Conservation (phyloP, 2,888 invertebrate genomes). For the Catocala sponsa region DNA sequence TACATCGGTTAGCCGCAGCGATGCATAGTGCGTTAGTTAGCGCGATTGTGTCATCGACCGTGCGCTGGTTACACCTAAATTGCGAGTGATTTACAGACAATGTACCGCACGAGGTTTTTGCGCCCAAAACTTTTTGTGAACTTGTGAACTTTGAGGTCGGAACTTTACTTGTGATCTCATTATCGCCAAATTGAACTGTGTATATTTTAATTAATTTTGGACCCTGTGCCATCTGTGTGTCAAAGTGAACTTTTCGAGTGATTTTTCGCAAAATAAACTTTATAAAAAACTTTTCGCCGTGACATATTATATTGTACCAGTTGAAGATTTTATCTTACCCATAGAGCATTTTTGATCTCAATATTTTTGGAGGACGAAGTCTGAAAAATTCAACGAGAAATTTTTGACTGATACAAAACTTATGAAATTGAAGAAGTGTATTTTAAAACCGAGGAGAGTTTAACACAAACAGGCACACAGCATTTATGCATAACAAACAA, state of each 20-base stretch:
- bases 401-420: constrained; percentile 27
- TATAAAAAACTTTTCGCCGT: constrained; percentile 28
- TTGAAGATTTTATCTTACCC: constrained; percentile 21
- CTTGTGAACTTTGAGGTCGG: constrained; percentile 73
- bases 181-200: constrained; percentile 71
- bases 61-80: constrained; percentile 75
- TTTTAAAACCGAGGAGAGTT: constrained; percentile 54
- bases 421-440: constrained; percentile 40
- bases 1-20: constrained; percentile 77
- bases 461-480: constrained; percentile 64
- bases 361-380: constrained; percentile 25
- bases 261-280: constrained; percentile 52
- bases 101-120: constrained; percentile 69
- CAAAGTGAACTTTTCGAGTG: constrained; percentile 70
- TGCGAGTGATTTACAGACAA: constrained; percentile 80
- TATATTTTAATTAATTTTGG: constrained; percentile 53
- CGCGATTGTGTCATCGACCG: constrained; percentile 84
- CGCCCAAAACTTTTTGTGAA: constrained; percentile 78
- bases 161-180: constrained; percentile 64
- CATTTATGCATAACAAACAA: constrained; percentile 84
- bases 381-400: constrained; percentile 18
- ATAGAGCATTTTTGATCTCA: constrained; percentile 14
- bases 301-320: constrained; percentile 37
- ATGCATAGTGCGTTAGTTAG: constrained; percentile 82
- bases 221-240: constrained; percentile 65